Conservation (phyloP, 2,888 invertebrate species). For the Syrista parreyssii region DNA sequence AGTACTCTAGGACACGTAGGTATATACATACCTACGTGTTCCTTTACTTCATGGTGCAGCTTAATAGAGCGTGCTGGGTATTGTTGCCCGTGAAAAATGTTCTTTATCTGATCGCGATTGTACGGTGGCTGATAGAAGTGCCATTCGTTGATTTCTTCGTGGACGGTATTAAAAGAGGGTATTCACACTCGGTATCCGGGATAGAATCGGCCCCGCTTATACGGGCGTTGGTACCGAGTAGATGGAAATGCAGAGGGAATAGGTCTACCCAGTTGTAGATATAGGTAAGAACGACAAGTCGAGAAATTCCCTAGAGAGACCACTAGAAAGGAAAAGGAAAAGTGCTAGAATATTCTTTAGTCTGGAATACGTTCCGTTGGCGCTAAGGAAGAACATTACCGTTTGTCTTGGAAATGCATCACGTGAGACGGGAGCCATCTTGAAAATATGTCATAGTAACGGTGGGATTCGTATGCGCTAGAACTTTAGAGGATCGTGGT, state of each 20-base stretch:
- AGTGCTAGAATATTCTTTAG: neutral
- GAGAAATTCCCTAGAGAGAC: neutral
- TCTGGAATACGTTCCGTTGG: neutral
- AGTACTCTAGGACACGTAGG: conserved; percentile 2
- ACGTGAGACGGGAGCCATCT: neutral
- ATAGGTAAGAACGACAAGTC: neutral
- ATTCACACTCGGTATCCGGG: neutral
- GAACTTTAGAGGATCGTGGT: neutral
- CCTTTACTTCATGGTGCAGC: conserved; percentile 6
- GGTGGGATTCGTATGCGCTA: neutral
- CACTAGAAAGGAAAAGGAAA: neutral
- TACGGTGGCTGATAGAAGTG: conserved; percentile 7
- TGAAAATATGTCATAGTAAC: neutral
- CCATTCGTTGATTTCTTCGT: neutral
- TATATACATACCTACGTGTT: conserved; percentile 11
- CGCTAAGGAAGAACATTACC: neutral
- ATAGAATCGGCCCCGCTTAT: neutral
- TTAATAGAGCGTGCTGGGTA: conserved; percentile 29
- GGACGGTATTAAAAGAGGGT: neutral
- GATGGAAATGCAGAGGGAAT: neutral
- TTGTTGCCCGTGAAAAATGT: conserved; percentile 31
- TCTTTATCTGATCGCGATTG: conserved; percentile 37
- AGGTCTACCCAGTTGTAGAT: neutral
- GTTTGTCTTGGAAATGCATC: neutral
- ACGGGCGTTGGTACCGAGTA: neutral